Conservation (phyloP, 1,140 invertebrate species). For the Drosophila ogumai region DNA sequence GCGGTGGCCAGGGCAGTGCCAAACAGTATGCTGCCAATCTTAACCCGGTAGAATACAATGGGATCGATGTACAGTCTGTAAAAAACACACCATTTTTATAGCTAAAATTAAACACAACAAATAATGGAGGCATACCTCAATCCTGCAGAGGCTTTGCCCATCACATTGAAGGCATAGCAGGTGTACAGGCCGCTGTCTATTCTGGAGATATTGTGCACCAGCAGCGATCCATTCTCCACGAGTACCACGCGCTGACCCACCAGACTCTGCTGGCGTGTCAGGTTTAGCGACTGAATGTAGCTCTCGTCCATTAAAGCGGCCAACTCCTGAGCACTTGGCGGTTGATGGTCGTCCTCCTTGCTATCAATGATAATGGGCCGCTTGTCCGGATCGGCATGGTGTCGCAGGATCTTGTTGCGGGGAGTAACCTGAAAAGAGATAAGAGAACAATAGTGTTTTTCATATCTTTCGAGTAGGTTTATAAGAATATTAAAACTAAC, state of each 20-base stretch:
- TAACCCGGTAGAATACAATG: slow-evolving; percentile 92
- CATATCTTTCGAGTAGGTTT: too few species aligned
- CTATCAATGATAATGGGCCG: slow-evolving; percentile 76
- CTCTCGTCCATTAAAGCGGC: slow-evolving; percentile 69
- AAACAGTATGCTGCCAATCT: slow-evolving; percentile 93
- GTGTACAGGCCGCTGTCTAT: slow-evolving; percentile 94
- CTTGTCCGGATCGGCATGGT: slow-evolving; percentile 89
- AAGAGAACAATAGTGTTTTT: background rate
- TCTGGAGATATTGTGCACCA: slow-evolving; percentile 88
- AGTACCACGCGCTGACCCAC: slow-evolving; percentile 85
- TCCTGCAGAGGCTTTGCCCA: slow-evolving; percentile 90
- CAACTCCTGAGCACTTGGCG: slow-evolving; percentile 63
- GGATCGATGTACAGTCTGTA: slow-evolving; percentile 91
- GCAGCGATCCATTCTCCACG: slow-evolving; percentile 89
- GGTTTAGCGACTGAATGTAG: slow-evolving; percentile 46
- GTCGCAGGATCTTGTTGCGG: slow-evolving; percentile 86
- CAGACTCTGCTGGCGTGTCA: slow-evolving; percentile 66
- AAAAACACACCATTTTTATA: background rate
- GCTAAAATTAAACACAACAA: background rate
- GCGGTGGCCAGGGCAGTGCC: slow-evolving; percentile 91
- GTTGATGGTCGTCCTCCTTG: slow-evolving; percentile 57
- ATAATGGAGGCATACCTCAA: slow-evolving; percentile 83
- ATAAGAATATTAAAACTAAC: too few species aligned
- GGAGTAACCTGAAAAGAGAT: slow-evolving; percentile 87
- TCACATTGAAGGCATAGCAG: slow-evolving; percentile 93